Evolutionary conservation across 1,140 invertebrate species (phyloP), one percentile per base, ranked within the genome.

Genomic region (Diabrotica virgifera): DNA sequence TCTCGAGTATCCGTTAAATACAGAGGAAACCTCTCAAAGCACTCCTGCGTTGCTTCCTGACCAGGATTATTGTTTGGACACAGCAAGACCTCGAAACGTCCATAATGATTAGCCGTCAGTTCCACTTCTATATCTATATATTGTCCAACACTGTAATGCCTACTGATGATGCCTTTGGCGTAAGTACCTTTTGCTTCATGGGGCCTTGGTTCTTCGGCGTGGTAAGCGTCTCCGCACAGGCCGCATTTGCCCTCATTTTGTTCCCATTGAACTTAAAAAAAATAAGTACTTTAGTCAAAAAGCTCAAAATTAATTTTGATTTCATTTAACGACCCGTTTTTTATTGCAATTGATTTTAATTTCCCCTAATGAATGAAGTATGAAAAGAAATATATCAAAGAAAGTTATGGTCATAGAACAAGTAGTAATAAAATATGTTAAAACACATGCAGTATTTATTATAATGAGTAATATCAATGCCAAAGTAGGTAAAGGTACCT

Each of bases 131-230:
- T 84, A 58, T 92, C 89, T 50, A 95, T 91, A 78, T 88, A 87
- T 84, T 94, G 90, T 40, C 94, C 94, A 5, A 88, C 85, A 14
- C 86, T 87, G 78, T 95, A 96, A 66, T 88, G 89, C 36, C 89
- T 81, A 0, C 87, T 87, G 40, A 95, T 91, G 52, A 94, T 91
- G 5, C 92, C 93, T 77, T 91, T 92, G 9, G 89, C 92, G 71
- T 85, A 96, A 73, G 88, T 84, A 5, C 94, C 94, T 4, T 94
- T 93, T 0, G 90, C 90, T 81, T 97, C 95, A 74, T 97, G 93
- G 0, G 89, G 88, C 37, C 94, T 80, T 0, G 93, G 93, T 11
- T 80, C 76, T 9, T 85, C 78, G 0, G 89, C 76, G 60, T 92
- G 86, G 73, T 87, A 91, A 5, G 92, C 85, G 79, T 97, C 95